Conservation (phyloP, 2,113 vertebrate species). For the Malurus cyaneus region DNA sequence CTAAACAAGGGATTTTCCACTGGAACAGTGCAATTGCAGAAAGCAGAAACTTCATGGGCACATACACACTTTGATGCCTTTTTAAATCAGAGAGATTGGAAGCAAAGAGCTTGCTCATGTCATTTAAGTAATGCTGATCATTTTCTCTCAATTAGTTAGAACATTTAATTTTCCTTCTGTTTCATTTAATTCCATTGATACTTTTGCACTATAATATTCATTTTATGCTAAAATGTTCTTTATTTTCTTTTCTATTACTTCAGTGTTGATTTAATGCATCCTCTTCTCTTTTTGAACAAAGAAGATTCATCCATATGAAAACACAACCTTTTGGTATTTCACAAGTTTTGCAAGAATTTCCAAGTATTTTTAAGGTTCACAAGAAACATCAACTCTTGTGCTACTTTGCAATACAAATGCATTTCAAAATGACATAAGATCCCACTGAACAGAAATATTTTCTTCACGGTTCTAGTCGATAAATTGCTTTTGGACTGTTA, state of each 20-base stretch:
- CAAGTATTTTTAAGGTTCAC: neutral
- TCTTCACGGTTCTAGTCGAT: neutral
- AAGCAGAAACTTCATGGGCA: neutral
- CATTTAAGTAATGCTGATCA: neutral
- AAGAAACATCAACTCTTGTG: neutral
- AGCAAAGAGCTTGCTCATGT: neutral
- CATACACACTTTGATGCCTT: neutral
- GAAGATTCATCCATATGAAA: neutral
- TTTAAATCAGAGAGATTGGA: neutral
- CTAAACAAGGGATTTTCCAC: neutral
- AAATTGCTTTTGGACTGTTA: constrained; percentile 28
- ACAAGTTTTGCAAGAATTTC: neutral
- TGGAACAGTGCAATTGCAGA: neutral
- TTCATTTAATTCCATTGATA: neutral
- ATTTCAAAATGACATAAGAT: neutral
- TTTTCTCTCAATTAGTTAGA: neutral
- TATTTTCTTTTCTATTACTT: neutral
- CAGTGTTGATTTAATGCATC: neutral
- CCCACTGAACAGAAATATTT: neutral
- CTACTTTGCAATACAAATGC: neutral
- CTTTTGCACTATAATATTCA: neutral
- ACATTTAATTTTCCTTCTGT: neutral
- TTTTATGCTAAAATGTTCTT: neutral
- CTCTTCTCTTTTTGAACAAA: neutral
- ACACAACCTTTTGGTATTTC: neutral